These are phyloP conservation scores for Anastatus disparis DNA, from an alignment of 1,140 invertebrate species.

Conservation along the genomic window DNA sequence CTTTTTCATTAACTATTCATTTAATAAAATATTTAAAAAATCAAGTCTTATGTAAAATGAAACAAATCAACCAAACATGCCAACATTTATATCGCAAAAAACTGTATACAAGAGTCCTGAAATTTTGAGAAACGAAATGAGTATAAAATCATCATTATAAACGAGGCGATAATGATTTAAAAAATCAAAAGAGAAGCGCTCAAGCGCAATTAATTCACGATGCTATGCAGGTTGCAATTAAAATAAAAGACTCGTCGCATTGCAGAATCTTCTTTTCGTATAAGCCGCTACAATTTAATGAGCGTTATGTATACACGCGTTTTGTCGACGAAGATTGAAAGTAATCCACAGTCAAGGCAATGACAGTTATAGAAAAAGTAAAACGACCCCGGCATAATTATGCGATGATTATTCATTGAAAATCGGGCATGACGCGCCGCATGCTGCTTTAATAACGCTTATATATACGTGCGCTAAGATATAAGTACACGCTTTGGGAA, in stretches of 20 bases:
- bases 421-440: background rate
- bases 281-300: background rate
- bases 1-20: background rate
- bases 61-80: background rate
- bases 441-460: background rate
- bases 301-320: no score
- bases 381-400: background rate
- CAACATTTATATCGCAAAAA: no score
- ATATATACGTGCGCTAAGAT: background rate
- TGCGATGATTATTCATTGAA: conserved; percentile 3
- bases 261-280: conserved; percentile 8
- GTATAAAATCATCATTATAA: background rate
- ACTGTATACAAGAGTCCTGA: background rate
- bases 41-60: background rate
- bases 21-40: background rate
- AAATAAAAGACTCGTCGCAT: background rate
- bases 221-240: conserved; percentile 10
- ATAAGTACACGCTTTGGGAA: background rate
- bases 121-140: background rate
- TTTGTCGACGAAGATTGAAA: background rate
- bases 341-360: no score
- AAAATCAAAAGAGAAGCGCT: background rate
- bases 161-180: background rate
- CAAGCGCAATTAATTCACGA: background rate
- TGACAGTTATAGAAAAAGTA: no score